Evolutionary conservation across 2,797 vertebrate species (phyloP).

Genomic region (Yasuhikotakia modesta): DNA sequence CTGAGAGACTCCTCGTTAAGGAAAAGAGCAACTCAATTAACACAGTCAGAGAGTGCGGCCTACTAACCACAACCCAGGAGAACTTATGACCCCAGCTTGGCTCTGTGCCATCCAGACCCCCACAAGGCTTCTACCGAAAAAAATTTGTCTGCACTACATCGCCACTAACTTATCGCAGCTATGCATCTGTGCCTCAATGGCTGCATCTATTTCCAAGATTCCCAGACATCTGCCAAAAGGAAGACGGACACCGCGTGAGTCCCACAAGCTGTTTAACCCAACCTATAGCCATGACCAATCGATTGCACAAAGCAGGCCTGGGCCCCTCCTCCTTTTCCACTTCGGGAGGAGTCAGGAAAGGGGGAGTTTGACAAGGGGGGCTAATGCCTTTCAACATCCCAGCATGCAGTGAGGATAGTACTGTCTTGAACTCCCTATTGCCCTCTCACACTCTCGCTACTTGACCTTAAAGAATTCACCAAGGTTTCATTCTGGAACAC

Average conservation of each 20-base stretch:
- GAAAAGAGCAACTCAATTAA: constrained; percentile 59
- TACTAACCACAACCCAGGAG: constrained; percentile 36
- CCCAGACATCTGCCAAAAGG: constrained; percentile 63
- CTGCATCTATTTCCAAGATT: constrained; percentile 50
- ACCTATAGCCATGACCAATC: constrained; percentile 67
- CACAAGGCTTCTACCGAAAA: constrained; percentile 13
- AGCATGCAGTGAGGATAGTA: constrained; percentile 53
- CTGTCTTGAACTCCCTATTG: constrained; percentile 30
- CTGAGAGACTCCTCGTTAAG: constrained; percentile 41
- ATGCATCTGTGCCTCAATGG: constrained; percentile 40
- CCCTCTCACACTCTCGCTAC: background rate
- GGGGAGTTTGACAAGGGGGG: constrained; percentile 59
- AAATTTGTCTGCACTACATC: constrained; percentile 21
- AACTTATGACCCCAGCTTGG: constrained; percentile 18
- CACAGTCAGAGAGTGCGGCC: constrained; percentile 31
- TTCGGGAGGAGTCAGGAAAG: constrained; percentile 54
- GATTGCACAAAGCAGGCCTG: constrained; percentile 47
- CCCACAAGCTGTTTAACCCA: constrained; percentile 62
- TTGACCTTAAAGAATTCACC: too few relatives aligned
- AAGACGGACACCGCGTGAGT: constrained; percentile 46
- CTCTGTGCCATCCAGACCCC: constrained; percentile 28
- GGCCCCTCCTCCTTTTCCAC: constrained; percentile 49
- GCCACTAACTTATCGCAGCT: constrained; percentile 39
- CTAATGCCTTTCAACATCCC: constrained; percentile 59
- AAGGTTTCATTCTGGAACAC: too few relatives aligned